Evolutionary conservation across 2,888 invertebrate species (phyloP), one percentile per base, ranked within the genome.

Genomic region (Chrysolina oricalcia): DNA sequence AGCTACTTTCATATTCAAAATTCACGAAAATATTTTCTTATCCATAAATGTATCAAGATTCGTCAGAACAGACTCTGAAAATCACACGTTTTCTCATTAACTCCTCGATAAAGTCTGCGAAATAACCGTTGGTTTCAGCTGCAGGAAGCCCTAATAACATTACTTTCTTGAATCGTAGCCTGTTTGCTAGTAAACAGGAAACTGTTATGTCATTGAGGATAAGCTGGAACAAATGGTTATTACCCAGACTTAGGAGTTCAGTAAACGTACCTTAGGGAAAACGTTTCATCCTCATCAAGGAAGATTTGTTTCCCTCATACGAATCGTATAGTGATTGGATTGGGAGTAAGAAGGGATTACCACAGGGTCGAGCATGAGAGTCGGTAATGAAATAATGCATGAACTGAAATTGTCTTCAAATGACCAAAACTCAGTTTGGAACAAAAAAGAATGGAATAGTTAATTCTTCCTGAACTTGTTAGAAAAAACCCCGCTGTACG

Each of bases 191-290:
- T 21, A 21, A 53, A 53, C 53, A 53, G 53, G 21, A 53, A 53
- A 53, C 53, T 53, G 53, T 53, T 53, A 53, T 53, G 53, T 48
- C 17, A 48, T 48, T 48, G 13, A 21, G 13, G 53, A 53, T 23
- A 23, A 19, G 19, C 23, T 53, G 53, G 19, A 19, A 21, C 53
- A 11, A 53, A 53, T 4, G 53, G 13, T 53, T 53, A 53, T 53
- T 21, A 23, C 53, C 53, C 21, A 53, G 53, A 53, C 21, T 43
- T 5, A 43, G 2, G 8, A 13, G 15, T 13, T 43, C 5, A 13
- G 21, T 19, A 21, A 53, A 5, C 19, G 19, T 13, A 43, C 21
- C 11, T 53, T 19, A 19, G 53, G 21, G 21, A 21, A 53, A 53
- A 19, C 53, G 0, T 53, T 53, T 5, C 13, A 11, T 53, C 19